phyloP scores from a whole-genome alignment of 2,797 vertebrate genomes.

The Brachyalestes nurse region DNA sequence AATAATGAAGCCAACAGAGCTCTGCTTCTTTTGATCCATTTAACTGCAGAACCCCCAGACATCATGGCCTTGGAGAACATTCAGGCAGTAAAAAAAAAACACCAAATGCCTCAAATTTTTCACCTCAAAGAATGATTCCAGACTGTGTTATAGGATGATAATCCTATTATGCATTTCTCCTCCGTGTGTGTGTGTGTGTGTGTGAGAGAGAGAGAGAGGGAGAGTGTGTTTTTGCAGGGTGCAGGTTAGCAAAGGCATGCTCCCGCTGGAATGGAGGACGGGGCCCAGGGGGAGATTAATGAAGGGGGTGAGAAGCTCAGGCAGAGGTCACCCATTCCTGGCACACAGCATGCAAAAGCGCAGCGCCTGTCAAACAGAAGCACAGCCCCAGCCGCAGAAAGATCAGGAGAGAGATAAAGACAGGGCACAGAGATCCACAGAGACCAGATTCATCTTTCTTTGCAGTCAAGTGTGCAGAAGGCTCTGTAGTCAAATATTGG shows the following conservation, averaged over 20 bases:
- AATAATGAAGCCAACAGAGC: background rate
- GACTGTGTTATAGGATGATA: slow-evolving; percentile 1
- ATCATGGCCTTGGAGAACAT: background rate
- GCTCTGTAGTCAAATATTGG: background rate
- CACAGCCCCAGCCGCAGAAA: slow-evolving; percentile 36
- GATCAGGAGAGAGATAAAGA: slow-evolving; percentile 38
- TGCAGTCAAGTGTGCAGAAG: slow-evolving; percentile 6
- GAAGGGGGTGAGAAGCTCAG: slow-evolving; percentile 61
- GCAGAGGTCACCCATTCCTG: slow-evolving; percentile 67
- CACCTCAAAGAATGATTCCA: background rate
- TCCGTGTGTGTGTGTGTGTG: slow-evolving; percentile 19
- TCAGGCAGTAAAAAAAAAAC: background rate
- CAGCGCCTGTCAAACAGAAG: slow-evolving; percentile 51
- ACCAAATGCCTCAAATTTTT: background rate
- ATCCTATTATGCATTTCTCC: slow-evolving; percentile 10
- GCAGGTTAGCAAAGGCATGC: background rate
- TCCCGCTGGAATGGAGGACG: slow-evolving; percentile 5
- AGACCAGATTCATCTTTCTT: background rate
- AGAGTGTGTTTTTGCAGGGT: slow-evolving; percentile 2
- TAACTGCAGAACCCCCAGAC: background rate
- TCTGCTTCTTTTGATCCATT: background rate
- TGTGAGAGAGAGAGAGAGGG: background rate
- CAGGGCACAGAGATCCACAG: slow-evolving; percentile 6
- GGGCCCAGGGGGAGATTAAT: slow-evolving; percentile 66
- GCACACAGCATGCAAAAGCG: slow-evolving; percentile 56